Percentiles rank a stretch among this genome's conserved stretches.
Conservation (phyloP, 2,888 invertebrate species). For the Tuta absoluta region DNA sequence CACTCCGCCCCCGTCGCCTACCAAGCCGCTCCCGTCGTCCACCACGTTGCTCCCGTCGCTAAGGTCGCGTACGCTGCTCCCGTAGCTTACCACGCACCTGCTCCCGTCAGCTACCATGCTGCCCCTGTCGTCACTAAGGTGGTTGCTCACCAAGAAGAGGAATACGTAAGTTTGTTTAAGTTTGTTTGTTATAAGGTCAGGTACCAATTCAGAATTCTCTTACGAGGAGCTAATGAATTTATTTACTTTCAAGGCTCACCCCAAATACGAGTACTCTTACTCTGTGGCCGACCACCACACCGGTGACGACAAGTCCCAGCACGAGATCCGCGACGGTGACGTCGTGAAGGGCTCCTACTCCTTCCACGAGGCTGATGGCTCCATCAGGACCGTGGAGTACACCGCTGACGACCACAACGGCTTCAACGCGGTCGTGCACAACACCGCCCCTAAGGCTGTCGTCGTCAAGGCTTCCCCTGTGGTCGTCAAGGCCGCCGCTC, state of each 20-base stretch:
- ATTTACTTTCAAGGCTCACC: conserved; percentile 45
- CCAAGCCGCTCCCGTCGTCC: conserved; percentile 32
- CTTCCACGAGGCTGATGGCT: conserved; percentile 69
- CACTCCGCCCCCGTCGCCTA: conserved; percentile 42
- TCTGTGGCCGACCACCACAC: conserved; percentile 80
- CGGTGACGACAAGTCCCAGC: conserved; percentile 76
- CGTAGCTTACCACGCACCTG: conserved; percentile 47
- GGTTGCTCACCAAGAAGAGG: conserved; percentile 43
- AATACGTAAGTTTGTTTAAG: conserved; percentile 26
- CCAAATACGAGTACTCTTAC: conserved; percentile 77
- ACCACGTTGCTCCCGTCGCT: conserved; percentile 37
- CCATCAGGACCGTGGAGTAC: conserved; percentile 66
- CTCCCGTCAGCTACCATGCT: conserved; percentile 42
- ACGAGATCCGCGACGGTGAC: conserved; percentile 54
- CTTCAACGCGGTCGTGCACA: conserved; percentile 32
- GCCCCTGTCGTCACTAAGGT: conserved; percentile 46
- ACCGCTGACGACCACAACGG: conserved; percentile 65
- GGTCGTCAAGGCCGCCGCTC: conserved; percentile 35
- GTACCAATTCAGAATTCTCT: not conserved
- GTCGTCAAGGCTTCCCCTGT: conserved; percentile 30
- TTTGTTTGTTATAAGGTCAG: not conserved
- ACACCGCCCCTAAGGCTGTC: conserved; percentile 29
- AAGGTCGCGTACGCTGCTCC: conserved; percentile 43
- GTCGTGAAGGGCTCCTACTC: conserved; percentile 65
- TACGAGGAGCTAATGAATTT: conserved; percentile 9